A percentile compares a stretch with the other conserved stretches of the same genome.
These are phyloP conservation scores for Montifringilla adamsi DNA, from an alignment of 2,113 vertebrate genomes.

Conservation along the genomic window DNA sequence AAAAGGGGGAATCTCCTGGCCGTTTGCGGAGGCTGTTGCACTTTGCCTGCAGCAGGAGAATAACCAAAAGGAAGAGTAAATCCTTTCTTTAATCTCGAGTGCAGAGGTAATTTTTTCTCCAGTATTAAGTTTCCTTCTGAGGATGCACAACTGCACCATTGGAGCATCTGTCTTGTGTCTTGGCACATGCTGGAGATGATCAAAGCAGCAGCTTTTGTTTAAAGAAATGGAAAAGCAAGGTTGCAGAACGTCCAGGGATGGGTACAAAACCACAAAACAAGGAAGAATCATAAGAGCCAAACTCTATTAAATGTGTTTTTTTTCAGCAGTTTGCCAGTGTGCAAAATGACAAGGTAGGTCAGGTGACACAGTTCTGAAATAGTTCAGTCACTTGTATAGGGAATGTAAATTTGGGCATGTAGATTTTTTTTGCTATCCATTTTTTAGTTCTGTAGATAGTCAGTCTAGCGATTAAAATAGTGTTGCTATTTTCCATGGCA, in stretches of 20 bases:
- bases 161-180: neutral
- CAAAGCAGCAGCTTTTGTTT: conserved; percentile 28
- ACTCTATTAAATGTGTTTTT: neutral
- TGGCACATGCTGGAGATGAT: neutral
- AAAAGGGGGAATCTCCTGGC: neutral
- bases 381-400: neutral
- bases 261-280: neutral
- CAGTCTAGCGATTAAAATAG: neutral
- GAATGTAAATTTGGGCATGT: neutral
- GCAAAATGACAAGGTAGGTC: neutral
- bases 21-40: neutral
- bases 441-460: neutral
- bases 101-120: neutral
- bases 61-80: neutral
- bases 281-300: neutral
- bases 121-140: neutral
- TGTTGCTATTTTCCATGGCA: neutral
- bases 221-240: conserved; percentile 12
- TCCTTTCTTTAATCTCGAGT: neutral
- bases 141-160: neutral
- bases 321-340: neutral
- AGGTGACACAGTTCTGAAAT: neutral
- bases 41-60: neutral
- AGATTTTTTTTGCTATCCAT: neutral
- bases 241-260: neutral